These are phyloP conservation scores for Seira ritae DNA, from an alignment of 2,888 invertebrate genomes.

Conservation along the genomic window DNA sequence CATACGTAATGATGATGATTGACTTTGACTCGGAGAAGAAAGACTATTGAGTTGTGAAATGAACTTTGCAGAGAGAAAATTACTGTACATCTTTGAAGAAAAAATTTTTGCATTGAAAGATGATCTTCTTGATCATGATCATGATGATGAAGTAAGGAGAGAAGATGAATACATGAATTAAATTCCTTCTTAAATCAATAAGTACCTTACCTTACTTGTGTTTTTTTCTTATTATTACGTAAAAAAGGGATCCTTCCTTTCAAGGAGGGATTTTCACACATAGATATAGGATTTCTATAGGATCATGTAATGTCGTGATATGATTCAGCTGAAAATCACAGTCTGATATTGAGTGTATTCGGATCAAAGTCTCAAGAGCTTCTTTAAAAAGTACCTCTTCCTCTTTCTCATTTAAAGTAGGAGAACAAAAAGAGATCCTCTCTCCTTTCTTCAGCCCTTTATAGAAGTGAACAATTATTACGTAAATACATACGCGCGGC, in stretches of 20 bases:
- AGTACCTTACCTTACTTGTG: slow-evolving; percentile 52
- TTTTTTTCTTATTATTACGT: slow-evolving; percentile 12
- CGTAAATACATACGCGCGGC: too few species aligned
- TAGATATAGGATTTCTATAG: slow-evolving; percentile 15
- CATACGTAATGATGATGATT: slow-evolving; percentile 42
- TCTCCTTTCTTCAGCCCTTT: too few species aligned
- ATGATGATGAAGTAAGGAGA: too few species aligned
- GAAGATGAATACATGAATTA: slow-evolving; percentile 58
- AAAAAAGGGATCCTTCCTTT: slow-evolving; percentile 18
- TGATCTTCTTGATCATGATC: slow-evolving; percentile 21
- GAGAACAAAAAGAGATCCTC: too few species aligned
- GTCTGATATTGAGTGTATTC: slow-evolving; percentile 40
- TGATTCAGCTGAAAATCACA: slow-evolving; percentile 54
- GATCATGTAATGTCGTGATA: slow-evolving; percentile 47
- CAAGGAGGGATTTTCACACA: too few species aligned
- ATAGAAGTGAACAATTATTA: too few species aligned
- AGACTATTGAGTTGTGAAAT: slow-evolving; percentile 30
- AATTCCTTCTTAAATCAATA: slow-evolving; percentile 59
- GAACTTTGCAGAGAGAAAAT: slow-evolving; percentile 45
- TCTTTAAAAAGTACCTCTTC: too few species aligned
- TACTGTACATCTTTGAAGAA: slow-evolving; percentile 36
- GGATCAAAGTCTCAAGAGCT: slow-evolving; percentile 38
- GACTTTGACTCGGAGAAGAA: slow-evolving; percentile 19
- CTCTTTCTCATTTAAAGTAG: slow-evolving; percentile 25
- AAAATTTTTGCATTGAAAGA: slow-evolving; percentile 40